Conservation (phyloP, 1,140 invertebrate species). For the Brachionus asplanchnoidis region DNA sequence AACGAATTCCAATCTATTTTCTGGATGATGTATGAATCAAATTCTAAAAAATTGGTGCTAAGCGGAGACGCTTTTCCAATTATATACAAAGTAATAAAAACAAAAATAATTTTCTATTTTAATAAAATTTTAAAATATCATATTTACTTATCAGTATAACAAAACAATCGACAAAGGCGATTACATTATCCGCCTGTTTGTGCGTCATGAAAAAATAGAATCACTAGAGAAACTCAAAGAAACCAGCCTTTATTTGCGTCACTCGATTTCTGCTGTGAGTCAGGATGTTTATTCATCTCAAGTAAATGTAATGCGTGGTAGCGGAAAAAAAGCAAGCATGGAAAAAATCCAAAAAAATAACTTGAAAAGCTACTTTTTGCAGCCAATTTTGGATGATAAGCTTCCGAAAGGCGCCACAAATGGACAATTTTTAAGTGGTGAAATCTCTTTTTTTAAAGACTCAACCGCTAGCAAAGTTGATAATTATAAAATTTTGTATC, state of each 20-base stretch:
- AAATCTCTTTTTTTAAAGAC: slow-evolving; percentile 15
- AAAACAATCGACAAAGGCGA: slow-evolving; percentile 91
- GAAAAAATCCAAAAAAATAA: slow-evolving; percentile 17
- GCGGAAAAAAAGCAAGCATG: neutral
- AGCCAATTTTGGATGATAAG: slow-evolving; percentile 30
- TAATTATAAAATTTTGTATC: slow-evolving; percentile 12
- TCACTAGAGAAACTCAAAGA: slow-evolving; percentile 64
- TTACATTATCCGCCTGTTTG: slow-evolving; percentile 74
- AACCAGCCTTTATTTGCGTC: neutral
- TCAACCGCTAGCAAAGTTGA: neutral
- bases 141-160: slow-evolving; percentile 63
- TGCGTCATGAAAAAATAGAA: slow-evolving; percentile 80
- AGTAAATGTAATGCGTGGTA: neutral
- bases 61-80: slow-evolving; percentile 80
- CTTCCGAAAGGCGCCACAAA: slow-evolving; percentile 37
- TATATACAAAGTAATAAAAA: slow-evolving; percentile 9
- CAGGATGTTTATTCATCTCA: slow-evolving; percentile 19
- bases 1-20: slow-evolving; percentile 88
- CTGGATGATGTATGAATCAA: slow-evolving; percentile 90
- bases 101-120: neutral
- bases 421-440: slow-evolving; percentile 26
- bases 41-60: slow-evolving; percentile 73
- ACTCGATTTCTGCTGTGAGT: neutral
- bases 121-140: slow-evolving; percentile 27
- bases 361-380: neutral